Base-by-base conservation (phyloP, 2,888 invertebrate species). In the Drosophila prolongata region DNA sequence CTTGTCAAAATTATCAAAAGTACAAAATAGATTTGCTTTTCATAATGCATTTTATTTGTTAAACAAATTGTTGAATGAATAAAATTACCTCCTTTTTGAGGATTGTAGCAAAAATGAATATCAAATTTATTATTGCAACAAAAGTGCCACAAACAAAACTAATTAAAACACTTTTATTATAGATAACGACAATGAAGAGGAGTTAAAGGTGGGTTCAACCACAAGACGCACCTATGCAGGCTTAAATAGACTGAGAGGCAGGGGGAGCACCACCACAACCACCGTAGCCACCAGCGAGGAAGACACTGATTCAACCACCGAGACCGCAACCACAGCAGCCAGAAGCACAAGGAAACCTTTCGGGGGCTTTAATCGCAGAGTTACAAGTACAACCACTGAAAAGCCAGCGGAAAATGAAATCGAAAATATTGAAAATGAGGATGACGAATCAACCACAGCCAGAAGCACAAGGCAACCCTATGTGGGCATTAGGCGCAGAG, bases 211-310 rank as follows among this genome's bases (percentile, higher is more conserved):
- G 14, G 24, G 19, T 1, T 35, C 30, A 1, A 80, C 74, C 3
- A 76, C 74, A n/a, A 77, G 78, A 3, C 65, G 72, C 1, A 13
- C 43, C 1, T 81, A 66, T 43, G 50, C 53, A 6, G 70, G 61
- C 34, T 11, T 81, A 0, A 83, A 73, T 16, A 68, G 80, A 30
- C 62, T 57, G 6, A 74, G 66, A 11, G 53, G 52, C 6, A 53
- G 61, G 14, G 57, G 40, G 10, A 37, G 43, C 42, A 50, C 58
- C 43, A 46, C 49, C 13, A 43, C 44, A 4, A 65, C 35, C 10
- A 53, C 53, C 0, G 30, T 0, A 24, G 24, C 24, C 3, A 24
- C 30, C 8, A 30, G 8, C 0, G 50, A 35, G 9, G 9, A 8
- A 27, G n/a, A 16, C 4, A 34, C 40, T 43, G 53, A 47, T 3